These are phyloP conservation scores for Saxicola maurus DNA, from an alignment of 2,797 vertebrate genomes.

Conservation along the genomic window DNA sequence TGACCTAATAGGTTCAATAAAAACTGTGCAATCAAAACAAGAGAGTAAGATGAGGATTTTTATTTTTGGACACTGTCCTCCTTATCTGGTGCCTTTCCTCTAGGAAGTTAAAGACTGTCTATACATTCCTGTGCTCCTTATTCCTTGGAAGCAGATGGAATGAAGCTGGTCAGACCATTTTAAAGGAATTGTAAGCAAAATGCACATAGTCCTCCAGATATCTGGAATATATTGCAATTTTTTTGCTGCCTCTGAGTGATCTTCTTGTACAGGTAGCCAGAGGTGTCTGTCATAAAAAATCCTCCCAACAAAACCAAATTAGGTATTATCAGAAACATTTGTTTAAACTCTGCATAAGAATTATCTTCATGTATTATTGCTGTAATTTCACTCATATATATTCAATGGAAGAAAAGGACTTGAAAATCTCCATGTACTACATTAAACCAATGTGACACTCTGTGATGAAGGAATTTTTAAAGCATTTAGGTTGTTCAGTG, in stretches of 20 bases:
- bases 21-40: not conserved
- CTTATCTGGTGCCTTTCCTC: not conserved
- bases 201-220: not conserved
- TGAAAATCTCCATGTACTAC: not conserved
- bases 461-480: not conserved
- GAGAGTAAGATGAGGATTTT: not conserved
- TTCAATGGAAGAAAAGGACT: not conserved
- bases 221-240: not conserved
- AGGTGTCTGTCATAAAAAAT: not conserved
- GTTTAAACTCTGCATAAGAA: not conserved
- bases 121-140: not conserved
- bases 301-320: accelerated
- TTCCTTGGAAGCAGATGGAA: not conserved
- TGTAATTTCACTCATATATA: not conserved
- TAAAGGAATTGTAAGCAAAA: not conserved
- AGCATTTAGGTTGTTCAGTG: not conserved
- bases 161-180: not conserved
- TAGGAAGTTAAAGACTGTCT: not conserved
- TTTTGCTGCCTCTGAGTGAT: not conserved
- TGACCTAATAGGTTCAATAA: not conserved
- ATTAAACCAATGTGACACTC: not conserved
- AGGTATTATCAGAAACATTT: not conserved
- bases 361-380: not conserved
- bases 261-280: not conserved
- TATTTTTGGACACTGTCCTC: not conserved